These are phyloP conservation scores for Aphelenchoides besseyi DNA, from an alignment of 1,140 invertebrate genomes.

Conservation along the genomic window DNA sequence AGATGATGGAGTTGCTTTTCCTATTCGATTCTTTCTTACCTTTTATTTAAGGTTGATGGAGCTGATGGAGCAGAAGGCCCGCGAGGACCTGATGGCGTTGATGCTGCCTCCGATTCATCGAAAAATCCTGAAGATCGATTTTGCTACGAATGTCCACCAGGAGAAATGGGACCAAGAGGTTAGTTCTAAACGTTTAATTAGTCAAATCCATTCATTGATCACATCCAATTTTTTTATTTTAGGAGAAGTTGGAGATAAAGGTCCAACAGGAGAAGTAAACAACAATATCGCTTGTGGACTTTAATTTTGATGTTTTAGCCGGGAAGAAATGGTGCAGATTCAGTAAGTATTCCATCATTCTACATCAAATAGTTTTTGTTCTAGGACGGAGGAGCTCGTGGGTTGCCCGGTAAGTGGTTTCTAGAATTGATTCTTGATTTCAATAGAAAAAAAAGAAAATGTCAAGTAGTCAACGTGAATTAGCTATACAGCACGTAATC, in stretches of 20 bases:
- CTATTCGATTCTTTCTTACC: too few relatives aligned
- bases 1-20: neutral
- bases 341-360: neutral
- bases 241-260: slow-evolving; percentile 26
- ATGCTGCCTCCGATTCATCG: slow-evolving; percentile 27
- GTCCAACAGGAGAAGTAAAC: slow-evolving; percentile 11
- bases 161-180: slow-evolving; percentile 39
- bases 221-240: neutral
- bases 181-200: slow-evolving; percentile 18
- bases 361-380: neutral
- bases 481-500: too few relatives aligned
- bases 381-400: neutral
- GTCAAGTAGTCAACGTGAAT: too few relatives aligned
- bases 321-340: slow-evolving; percentile 19
- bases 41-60: slow-evolving; percentile 41
- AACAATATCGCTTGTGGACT: neutral
- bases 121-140: slow-evolving; percentile 35
- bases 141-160: slow-evolving; percentile 52
- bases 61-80: slow-evolving; percentile 39
- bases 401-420: slow-evolving; percentile 1
- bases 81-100: slow-evolving; percentile 38
- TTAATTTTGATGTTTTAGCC: slow-evolving; percentile 1
- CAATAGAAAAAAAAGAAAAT: neutral
- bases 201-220: neutral
- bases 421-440: neutral